Base-by-base conservation (phyloP, 2,888 invertebrate species). In the Neocrepidodera transversa region DNA sequence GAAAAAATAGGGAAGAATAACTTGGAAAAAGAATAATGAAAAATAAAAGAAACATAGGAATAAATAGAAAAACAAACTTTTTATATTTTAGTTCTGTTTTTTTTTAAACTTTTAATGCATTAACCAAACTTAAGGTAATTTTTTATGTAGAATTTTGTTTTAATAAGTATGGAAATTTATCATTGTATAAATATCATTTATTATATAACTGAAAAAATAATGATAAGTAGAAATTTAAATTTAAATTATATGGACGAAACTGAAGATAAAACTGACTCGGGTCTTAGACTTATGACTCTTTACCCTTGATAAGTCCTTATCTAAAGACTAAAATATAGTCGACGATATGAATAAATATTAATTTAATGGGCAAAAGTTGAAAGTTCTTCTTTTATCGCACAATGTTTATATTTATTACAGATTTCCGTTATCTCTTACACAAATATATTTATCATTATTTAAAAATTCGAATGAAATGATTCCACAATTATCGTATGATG, bases 261-360 rank as follows among this genome's bases (percentile, higher is more conserved):
- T 20, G 14, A 0, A 14, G 51, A 51, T 51, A 40, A 38, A n/a
- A 42, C 11, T 11, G 50, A 58, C 51, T 40, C 60, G 54, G 65
- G 66, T 63, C 64, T 60, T 55, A 64, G 62, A 63, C 62, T 6
- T 23, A 23, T 60, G 67, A 68, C 67, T 61, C 58, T 58, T 64
- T 62, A 56, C 60, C 69, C 66, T 61, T 53, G 69, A 69, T 69
- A 69, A 67, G 52, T 53, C 38, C 18, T 58, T 60, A 53, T 66
- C 66, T 60, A 48, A 53, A 55, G 56, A 60, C 65, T 57, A 63
- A 66, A 64, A 63, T 63, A 62, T 63, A 62, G 62, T 63, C 65
- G 57, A 49, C 49, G 63, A 61, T 66, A 60, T 40, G 49, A 52
- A 63, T 63, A 62, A 65, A 64, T 60, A 64, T 62, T 62, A 64